Conservation (phyloP, 2,888 invertebrate species). For the Hemithea aestivaria region DNA sequence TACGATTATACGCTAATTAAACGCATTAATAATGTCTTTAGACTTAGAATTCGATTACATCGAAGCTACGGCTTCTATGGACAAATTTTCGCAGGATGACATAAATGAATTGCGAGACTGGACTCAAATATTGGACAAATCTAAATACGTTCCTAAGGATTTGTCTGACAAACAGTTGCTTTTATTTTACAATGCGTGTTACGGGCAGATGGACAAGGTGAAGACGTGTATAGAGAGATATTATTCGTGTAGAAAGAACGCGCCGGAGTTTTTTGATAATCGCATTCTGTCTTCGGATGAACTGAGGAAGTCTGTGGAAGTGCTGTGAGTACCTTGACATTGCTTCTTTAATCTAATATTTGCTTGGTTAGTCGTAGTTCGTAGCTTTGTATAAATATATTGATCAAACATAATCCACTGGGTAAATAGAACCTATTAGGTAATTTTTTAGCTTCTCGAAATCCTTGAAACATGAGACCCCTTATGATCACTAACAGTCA, state of each 20-base stretch:
- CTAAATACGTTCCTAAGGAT: constrained; percentile 73
- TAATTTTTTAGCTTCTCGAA: too few species aligned
- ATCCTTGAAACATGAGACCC: too few species aligned
- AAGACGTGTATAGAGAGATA: constrained; percentile 82
- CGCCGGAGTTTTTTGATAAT: constrained; percentile 82
- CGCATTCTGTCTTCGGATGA: constrained; percentile 75
- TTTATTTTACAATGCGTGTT: constrained; percentile 83
- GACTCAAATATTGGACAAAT: constrained; percentile 68
- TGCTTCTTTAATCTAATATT: constrained; percentile 9
- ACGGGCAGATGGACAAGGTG: constrained; percentile 77
- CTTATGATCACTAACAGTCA: too few species aligned
- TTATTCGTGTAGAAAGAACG: constrained; percentile 77
- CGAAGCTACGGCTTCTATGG: constrained; percentile 61
- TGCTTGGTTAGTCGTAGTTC: neutral
- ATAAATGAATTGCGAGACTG: constrained; percentile 65
- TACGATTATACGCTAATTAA: constrained; percentile 40
- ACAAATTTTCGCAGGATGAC: constrained; percentile 70
- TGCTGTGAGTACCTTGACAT: constrained; percentile 67
- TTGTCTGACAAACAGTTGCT: constrained; percentile 80
- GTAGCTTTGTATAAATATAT: constrained; percentile 1
- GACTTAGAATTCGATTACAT: constrained; percentile 69
- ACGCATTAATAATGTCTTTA: constrained; percentile 50
- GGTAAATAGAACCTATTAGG: too few species aligned
- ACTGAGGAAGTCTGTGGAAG: constrained; percentile 62
- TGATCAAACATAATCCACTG: too few species aligned